Conservation (phyloP, 2,113 vertebrate species). For the Synchiropus splendidus region DNA sequence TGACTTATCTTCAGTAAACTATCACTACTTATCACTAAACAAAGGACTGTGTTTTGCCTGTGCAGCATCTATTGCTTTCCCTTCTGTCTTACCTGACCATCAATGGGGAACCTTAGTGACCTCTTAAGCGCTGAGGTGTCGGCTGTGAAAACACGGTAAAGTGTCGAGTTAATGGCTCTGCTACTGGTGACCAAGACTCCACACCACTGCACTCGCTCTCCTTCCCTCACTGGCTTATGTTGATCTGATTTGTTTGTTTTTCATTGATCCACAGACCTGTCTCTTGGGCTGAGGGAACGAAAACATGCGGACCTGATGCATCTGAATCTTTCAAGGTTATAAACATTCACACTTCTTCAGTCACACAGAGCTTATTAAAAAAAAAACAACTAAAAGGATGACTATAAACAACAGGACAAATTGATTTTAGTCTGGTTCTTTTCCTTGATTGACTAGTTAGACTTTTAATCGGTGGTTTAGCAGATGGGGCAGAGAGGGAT, state of each 20-base stretch:
- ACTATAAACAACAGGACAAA: no score
- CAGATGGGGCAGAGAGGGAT: no score
- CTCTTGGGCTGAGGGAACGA: conserved; percentile 66
- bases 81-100: conserved; percentile 24
- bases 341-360: no score
- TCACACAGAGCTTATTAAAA: no score
- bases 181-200: conserved; percentile 42
- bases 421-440: no score
- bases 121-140: conserved; percentile 34
- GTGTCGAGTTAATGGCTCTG: conserved; percentile 37
- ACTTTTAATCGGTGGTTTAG: no score
- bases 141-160: conserved; percentile 37
- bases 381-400: no score
- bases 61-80: conserved; percentile 1
- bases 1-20: no score
- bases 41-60: conserved; percentile 2
- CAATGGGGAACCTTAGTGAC: conserved; percentile 38
- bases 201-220: conserved; percentile 48
- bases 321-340: not conserved
- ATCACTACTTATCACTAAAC: no score
- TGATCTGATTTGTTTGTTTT: conserved; percentile 69
- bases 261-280: conserved; percentile 66
- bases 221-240: conserved; percentile 56
- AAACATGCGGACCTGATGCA: conserved; percentile 18
- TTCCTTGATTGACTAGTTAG: no score